Percentiles rank a stretch among this genome's conserved stretches.
These are phyloP conservation scores for Eurosta solidaginis DNA, from an alignment of 1,140 invertebrate genomes.

Conservation along the genomic window DNA sequence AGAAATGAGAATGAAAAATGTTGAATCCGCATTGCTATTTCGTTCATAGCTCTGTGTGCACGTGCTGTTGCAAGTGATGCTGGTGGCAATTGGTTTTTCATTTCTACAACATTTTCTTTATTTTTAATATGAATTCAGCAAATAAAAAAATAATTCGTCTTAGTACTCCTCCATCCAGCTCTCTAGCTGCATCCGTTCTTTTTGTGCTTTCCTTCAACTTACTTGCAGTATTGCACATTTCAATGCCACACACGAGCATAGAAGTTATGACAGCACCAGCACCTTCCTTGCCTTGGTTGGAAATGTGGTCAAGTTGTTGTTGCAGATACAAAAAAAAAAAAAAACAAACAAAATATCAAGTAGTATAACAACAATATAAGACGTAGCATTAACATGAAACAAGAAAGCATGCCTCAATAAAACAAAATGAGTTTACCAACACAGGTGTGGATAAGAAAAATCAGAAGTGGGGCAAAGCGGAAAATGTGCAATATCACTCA, in stretches of 20 bases:
- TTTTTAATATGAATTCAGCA: neutral
- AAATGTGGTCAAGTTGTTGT: neutral
- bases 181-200: neutral
- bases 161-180: neutral
- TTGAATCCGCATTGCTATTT: neutral
- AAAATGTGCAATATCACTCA: neutral
- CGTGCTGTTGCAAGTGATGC: neutral
- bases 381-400: neutral
- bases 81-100: neutral
- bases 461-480: neutral
- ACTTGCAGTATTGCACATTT: neutral
- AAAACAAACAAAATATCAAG: neutral
- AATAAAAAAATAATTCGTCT: neutral
- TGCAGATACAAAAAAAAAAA: neutral
- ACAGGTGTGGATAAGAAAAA: no score
- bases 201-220: neutral
- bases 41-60: neutral
- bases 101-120: neutral
- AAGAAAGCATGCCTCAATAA: slow-evolving; percentile 2
- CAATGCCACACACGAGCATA: neutral
- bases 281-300: neutral
- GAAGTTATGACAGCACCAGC: neutral
- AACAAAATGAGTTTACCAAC: neutral
- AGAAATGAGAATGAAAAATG: neutral
- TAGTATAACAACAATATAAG: neutral